A percentile compares a stretch with the other conserved stretches of the same genome.
Evolutionary conservation across 1,140 invertebrate species (phyloP).

Genomic region (Bradynema listronoti): DNA sequence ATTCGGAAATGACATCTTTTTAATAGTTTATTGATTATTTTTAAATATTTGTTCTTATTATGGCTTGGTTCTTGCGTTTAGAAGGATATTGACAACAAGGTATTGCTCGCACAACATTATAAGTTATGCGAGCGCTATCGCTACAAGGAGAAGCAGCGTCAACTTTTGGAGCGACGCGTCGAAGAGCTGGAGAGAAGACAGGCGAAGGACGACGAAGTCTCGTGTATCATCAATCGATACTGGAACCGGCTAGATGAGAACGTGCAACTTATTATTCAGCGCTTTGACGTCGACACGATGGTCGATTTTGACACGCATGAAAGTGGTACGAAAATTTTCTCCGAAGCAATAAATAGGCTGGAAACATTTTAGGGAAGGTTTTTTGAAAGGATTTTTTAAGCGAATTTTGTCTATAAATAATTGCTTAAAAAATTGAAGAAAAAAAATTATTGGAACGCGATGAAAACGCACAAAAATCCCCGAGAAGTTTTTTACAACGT

Average conservation of each 20-base stretch:
- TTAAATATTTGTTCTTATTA: too few relatives aligned
- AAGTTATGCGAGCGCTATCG: constrained; percentile 39
- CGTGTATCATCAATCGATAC: constrained; percentile 62
- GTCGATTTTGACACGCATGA: constrained; percentile 20
- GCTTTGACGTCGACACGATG: constrained; percentile 25
- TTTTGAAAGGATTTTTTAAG: too few relatives aligned
- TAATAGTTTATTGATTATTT: too few relatives aligned
- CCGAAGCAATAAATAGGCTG: too few relatives aligned
- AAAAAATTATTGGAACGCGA: too few relatives aligned
- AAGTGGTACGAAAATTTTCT: constrained; percentile 22
- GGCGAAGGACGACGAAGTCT: constrained; percentile 61
- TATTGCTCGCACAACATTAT: constrained; percentile 34
- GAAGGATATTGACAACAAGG: constrained; percentile 33
- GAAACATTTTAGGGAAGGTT: too few relatives aligned
- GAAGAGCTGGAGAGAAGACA: constrained; percentile 61
- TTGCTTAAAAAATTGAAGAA: too few relatives aligned
- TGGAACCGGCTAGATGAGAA: constrained; percentile 59
- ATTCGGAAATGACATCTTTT: too few relatives aligned
- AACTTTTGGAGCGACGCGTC: constrained; percentile 58
- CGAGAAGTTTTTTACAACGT: constrained; percentile 8
- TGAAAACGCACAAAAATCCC: constrained; percentile 3
- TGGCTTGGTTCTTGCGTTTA: constrained; percentile 22
- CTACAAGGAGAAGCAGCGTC: constrained; percentile 29
- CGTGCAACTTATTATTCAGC: constrained; percentile 31
- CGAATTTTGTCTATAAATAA: too few relatives aligned